Evolutionary conservation across 1,140 invertebrate species (phyloP).

Genomic region (Nasonia vitripennis): DNA sequence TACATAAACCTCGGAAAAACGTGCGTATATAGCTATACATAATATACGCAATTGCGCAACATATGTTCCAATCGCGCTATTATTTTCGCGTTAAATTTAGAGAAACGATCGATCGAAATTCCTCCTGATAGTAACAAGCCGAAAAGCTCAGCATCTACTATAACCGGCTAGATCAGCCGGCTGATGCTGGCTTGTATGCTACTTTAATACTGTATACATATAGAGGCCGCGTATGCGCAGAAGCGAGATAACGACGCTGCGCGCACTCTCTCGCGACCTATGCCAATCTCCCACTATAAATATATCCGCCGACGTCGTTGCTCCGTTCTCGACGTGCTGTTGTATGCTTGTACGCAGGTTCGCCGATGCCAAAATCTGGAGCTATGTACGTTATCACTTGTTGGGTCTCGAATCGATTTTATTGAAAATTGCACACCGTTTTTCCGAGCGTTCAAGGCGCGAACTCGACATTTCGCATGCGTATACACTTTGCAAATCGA

Average conservation of each 20-base stretch:
- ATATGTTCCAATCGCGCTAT: not conserved
- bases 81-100: too few species aligned
- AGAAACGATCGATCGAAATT: not conserved
- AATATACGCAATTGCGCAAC: not conserved
- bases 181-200: too few species aligned
- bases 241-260: conserved; percentile 67
- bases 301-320: conserved; percentile 61
- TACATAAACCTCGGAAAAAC: too few species aligned
- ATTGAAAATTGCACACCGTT: too few species aligned
- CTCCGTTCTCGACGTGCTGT: conserved; percentile 29
- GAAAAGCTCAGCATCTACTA: conserved; percentile 54
- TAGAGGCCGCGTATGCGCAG: conserved; percentile 64
- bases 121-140: too few species aligned
- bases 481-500: conserved; percentile 1
- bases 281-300: conserved; percentile 70
- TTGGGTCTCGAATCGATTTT: too few species aligned
- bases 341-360: too few species aligned
- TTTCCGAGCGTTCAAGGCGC: conserved; percentile 16
- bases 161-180: conserved; percentile 60
- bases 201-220: not conserved
- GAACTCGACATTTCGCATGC: conserved; percentile 26
- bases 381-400: too few species aligned
- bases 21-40: too few species aligned
- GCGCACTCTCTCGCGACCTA: conserved; percentile 65
- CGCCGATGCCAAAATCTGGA: too few species aligned